Conservation (phyloP, 1,140 invertebrate genomes). For the Platyura marginata region DNA sequence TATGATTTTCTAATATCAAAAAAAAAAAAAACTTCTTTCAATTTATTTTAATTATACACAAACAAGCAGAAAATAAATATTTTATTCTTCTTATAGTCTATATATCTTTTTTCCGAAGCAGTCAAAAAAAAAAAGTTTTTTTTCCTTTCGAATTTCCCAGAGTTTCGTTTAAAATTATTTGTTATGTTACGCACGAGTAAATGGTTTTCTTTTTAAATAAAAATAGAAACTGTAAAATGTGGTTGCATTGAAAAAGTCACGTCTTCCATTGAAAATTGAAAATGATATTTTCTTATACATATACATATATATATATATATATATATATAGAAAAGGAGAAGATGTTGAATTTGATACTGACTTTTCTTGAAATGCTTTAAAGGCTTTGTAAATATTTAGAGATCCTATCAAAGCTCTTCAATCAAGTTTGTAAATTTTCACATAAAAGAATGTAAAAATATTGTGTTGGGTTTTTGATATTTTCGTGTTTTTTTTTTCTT, state of each 20-base stretch:
- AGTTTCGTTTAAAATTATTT: neutral
- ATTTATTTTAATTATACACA: too few species aligned
- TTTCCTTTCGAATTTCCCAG: neutral
- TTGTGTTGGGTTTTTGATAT: neutral
- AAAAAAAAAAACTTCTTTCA: too few species aligned
- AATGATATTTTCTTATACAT: neutral
- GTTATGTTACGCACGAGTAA: neutral
- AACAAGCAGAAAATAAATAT: too few species aligned
- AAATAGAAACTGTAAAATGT: neutral
- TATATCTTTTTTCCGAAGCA: too few species aligned
- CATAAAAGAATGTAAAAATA: neutral
- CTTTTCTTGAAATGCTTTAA: neutral
- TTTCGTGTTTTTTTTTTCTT: too few species aligned
- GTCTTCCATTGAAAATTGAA: neutral
- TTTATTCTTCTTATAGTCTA: too few species aligned
- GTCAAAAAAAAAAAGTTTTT: too few species aligned
- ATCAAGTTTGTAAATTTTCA: neutral
- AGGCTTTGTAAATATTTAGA: neutral
- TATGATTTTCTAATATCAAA: too few species aligned
- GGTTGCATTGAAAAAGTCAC: neutral
- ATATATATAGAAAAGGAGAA: neutral
- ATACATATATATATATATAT: neutral
- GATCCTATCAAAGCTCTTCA: neutral
- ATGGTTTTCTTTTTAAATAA: neutral
- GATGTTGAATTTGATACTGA: neutral